Percentiles rank a stretch among this genome's conserved stretches.
Evolutionary conservation across 2,797 vertebrate species (phyloP).

Genomic region (Carapus acus): DNA sequence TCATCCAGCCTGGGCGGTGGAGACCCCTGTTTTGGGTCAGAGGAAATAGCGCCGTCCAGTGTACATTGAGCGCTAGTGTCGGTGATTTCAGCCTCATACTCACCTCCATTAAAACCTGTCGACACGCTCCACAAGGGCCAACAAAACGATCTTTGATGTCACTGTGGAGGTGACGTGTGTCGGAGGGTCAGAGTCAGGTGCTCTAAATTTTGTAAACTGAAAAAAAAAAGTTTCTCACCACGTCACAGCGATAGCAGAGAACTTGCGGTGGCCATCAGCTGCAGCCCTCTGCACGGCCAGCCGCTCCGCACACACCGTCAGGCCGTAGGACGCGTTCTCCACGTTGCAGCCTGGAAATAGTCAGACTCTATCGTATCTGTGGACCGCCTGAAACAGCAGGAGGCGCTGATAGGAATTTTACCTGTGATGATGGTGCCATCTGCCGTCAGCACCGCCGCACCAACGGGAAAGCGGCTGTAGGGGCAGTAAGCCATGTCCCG

Average conservation of each 20-base stretch:
- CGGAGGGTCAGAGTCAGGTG: too few species aligned
- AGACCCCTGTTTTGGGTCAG: background rate
- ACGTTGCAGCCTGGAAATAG: slow-evolving; percentile 83
- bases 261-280: slow-evolving; percentile 78
- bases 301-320: slow-evolving; percentile 85
- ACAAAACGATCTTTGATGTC: slow-evolving; percentile 79
- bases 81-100: slow-evolving; percentile 12
- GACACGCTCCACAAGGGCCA: slow-evolving; percentile 84
- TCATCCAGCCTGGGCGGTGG: too few species aligned
- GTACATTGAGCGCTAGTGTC: background rate
- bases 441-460: slow-evolving; percentile 70
- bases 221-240: slow-evolving; percentile 78
- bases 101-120: slow-evolving; percentile 94
- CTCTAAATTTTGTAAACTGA: too few species aligned
- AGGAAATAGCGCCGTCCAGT: slow-evolving; percentile 7
- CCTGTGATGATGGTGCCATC: slow-evolving; percentile 73
- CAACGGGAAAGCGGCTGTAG: slow-evolving; percentile 71
- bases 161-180: slow-evolving; percentile 64
- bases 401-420: slow-evolving; percentile 26
- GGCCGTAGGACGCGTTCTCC: slow-evolving; percentile 81
- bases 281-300: slow-evolving; percentile 84
- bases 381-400: background rate
- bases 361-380: background rate
- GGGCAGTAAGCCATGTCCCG: slow-evolving; percentile 71
- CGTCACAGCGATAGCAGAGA: slow-evolving; percentile 83